Percentiles rank a stretch among this genome's conserved stretches.
Conservation (phyloP, 2,113 vertebrate species). For the Sinocyclocheilus anshuiensis region DNA sequence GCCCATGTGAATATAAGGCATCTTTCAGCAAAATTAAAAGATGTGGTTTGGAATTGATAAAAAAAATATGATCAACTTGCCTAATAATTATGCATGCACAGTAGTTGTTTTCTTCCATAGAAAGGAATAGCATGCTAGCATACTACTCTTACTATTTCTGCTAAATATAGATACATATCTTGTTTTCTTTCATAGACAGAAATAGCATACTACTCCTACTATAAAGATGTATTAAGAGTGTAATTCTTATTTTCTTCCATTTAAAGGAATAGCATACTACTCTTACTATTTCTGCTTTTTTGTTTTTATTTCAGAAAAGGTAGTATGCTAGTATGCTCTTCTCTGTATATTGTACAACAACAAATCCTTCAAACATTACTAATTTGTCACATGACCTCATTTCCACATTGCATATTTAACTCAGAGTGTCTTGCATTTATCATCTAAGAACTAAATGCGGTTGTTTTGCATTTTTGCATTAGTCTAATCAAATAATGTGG, state of each 20-base stretch:
- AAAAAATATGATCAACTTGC: too few species aligned
- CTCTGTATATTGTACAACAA: neutral
- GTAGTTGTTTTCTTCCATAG: neutral
- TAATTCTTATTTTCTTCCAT: neutral
- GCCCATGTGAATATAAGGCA: neutral
- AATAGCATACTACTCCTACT: neutral
- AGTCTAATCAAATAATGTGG: neutral
- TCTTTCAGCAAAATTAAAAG: too few species aligned
- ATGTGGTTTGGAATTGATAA: too few species aligned
- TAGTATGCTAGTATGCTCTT: neutral
- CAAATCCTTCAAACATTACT: neutral
- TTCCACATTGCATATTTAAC: neutral
- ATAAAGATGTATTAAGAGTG: neutral
- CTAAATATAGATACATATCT: neutral
- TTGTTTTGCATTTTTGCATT: neutral
- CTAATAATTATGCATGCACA: too few species aligned
- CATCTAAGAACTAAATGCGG: neutral
- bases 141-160: neutral
- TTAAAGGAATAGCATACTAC: neutral
- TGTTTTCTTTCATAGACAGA: neutral
- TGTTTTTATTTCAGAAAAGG: too few species aligned
- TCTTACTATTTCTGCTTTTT: too few species aligned
- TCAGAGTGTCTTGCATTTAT: neutral
- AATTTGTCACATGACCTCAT: neutral
- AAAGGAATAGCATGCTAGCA: neutral